Conservation (phyloP, 2,888 invertebrate genomes). For the Sturmia bella region DNA sequence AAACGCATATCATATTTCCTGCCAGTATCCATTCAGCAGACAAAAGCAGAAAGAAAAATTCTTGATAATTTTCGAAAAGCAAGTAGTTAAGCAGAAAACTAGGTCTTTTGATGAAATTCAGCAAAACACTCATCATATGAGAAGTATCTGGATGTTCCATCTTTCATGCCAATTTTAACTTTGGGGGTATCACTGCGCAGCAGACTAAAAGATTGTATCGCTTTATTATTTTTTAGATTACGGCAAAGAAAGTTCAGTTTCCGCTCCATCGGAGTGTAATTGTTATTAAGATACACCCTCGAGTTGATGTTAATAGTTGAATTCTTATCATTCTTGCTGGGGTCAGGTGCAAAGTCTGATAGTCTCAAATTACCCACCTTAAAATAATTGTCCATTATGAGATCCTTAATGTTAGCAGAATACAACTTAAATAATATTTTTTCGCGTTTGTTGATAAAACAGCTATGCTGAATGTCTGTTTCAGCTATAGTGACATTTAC, state of each 20-base stretch:
- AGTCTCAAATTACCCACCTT: slow-evolving; percentile 13
- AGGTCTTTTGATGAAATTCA: not conserved
- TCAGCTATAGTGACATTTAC: not conserved
- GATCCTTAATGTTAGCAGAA: not conserved
- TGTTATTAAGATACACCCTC: slow-evolving; percentile 14
- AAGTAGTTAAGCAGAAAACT: not conserved
- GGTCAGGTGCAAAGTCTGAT: slow-evolving; percentile 1
- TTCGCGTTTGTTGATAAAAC: slow-evolving; percentile 1
- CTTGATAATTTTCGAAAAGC: not conserved
- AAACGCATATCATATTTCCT: too few species aligned
- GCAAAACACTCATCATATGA: not conserved
- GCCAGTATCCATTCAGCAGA: too few species aligned
- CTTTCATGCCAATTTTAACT: slow-evolving; percentile 3
- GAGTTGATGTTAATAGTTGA: not conserved
- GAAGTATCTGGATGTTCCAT: not conserved
- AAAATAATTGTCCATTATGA: slow-evolving; percentile 8
- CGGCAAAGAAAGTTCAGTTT: slow-evolving; percentile 21
- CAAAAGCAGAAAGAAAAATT: not conserved
- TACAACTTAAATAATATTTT: not conserved
- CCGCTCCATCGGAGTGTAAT: slow-evolving; percentile 15
- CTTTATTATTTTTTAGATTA: slow-evolving; percentile 1
- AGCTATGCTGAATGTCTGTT: slow-evolving; percentile 1
- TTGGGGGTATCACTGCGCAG: not conserved
- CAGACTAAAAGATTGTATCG: slow-evolving; percentile 2
- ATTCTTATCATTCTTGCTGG: not conserved